phyloP scores from a whole-genome alignment of 2,113 vertebrate genomes.

The Copsychus sechellarum region DNA sequence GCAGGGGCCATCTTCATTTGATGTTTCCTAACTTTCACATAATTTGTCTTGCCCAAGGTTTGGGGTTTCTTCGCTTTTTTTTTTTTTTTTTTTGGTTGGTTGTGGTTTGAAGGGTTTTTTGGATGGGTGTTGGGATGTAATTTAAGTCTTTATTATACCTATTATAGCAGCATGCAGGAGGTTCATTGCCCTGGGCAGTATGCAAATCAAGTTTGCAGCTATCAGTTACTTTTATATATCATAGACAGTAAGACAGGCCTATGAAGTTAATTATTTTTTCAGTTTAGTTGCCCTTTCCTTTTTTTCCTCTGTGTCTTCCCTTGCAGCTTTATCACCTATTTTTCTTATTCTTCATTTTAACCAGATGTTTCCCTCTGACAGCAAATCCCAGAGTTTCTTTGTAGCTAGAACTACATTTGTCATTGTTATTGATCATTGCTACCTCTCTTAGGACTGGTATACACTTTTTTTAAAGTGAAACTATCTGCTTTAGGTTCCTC shows the following conservation, averaged over 20 bases:
- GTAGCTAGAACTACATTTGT: conserved; percentile 50
- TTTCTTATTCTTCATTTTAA: conserved; percentile 1
- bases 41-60: background rate
- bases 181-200: background rate
- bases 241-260: background rate
- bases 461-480: conserved; percentile 59
- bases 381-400: conserved; percentile 47
- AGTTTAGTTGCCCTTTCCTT: background rate
- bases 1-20: background rate
- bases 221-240: background rate
- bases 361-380: conserved; percentile 16
- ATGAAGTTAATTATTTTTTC: background rate
- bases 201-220: background rate
- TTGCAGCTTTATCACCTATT: background rate
- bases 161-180: background rate
- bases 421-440: conserved; percentile 23
- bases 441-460: conserved; percentile 16
- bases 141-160: background rate
- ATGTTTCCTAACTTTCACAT: background rate
- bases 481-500: conserved; percentile 21
- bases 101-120: background rate
- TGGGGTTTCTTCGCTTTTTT: background rate
- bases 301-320: background rate
- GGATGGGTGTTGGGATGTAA: background rate
- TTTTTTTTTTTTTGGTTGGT: too few relatives aligned